Base-by-base conservation (phyloP, 2,888 invertebrate species). In the Aleiodes alternator region DNA sequence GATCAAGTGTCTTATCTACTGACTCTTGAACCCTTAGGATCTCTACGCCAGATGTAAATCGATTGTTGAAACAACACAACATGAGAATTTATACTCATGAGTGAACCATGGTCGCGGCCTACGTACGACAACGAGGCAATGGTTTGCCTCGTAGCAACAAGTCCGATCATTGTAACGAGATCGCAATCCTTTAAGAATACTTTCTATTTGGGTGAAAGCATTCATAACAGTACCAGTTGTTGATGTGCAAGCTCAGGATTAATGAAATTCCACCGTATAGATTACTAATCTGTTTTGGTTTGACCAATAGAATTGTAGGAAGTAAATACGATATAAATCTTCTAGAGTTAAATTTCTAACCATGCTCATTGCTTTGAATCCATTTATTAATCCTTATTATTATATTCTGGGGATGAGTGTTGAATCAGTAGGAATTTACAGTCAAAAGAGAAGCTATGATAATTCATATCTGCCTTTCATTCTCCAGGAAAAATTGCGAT, bases 241-340 rank as follows among this genome's bases (percentile, higher is more conserved):
- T 75, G 72, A 76, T 72, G 76, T 74, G 79, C 79, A 80, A 80
- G 80, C 80, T 80, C 80, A 59, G 77, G 72, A 80, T 78, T 80
- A 78, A 78, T 77, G 77, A 77, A 78, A 78, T 80, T 78, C 78
- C 74, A 77, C 31, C 31, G 69, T 61, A 64, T 69, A 78, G 79
- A 79, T 80, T 77, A 80, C 79, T 75, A 75, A 77, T 77, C 71
- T 72, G 51, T 43, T 59, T 71, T 73, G 16, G 64, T 38, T 38
- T 38, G 70, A 73, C 66, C 77, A 78, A 80, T 80, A 79, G 80
- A 80, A 38, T 77, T 76, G 64, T 79, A 75, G 77, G 68, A 78
- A 79, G 72, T 75, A 68, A 50, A 48, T 72, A 76, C 74, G 57
- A 57, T 57, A 38, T 38, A 38, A 38, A 38, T 38, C 38, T 38